phyloP scores from a whole-genome alignment of 1,140 invertebrate genomes.

The Calephelis virginiensis region DNA sequence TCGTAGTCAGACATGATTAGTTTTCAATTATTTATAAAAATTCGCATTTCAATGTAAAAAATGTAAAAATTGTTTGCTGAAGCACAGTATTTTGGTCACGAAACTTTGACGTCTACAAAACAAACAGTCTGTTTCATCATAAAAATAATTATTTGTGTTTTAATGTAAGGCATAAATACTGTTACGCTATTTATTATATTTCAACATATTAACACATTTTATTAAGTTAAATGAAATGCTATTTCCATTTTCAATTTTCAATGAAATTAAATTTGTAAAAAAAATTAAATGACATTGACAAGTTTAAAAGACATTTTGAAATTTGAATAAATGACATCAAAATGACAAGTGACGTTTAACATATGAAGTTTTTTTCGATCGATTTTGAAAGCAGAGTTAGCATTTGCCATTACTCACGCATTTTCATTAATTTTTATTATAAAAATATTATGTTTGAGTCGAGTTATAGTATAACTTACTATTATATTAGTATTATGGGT shows the following conservation, averaged over 20 bases:
- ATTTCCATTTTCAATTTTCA: slow-evolving; percentile 4
- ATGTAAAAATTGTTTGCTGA: slow-evolving; percentile 1
- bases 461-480: too few relatives aligned
- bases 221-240: background rate
- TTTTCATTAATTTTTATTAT: too few relatives aligned
- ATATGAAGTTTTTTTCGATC: too few relatives aligned
- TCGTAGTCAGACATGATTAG: slow-evolving; percentile 84
- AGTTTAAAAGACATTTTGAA: too few relatives aligned
- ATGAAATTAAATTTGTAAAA: background rate
- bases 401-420: too few relatives aligned
- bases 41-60: slow-evolving; percentile 31
- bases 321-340: too few relatives aligned
- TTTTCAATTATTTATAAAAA: slow-evolving; percentile 47
- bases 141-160: background rate
- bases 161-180: background rate
- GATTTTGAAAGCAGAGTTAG: too few relatives aligned
- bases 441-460: too few relatives aligned
- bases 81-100: slow-evolving; percentile 13
- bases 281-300: too few relatives aligned
- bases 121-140: slow-evolving; percentile 4
- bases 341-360: too few relatives aligned
- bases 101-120: slow-evolving; percentile 15
- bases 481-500: too few relatives aligned
- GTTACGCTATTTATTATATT: background rate
- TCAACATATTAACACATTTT: background rate